These are phyloP conservation scores for Xiphophorus birchmanni DNA, from an alignment of 2,797 vertebrate species.

Conservation along the genomic window DNA sequence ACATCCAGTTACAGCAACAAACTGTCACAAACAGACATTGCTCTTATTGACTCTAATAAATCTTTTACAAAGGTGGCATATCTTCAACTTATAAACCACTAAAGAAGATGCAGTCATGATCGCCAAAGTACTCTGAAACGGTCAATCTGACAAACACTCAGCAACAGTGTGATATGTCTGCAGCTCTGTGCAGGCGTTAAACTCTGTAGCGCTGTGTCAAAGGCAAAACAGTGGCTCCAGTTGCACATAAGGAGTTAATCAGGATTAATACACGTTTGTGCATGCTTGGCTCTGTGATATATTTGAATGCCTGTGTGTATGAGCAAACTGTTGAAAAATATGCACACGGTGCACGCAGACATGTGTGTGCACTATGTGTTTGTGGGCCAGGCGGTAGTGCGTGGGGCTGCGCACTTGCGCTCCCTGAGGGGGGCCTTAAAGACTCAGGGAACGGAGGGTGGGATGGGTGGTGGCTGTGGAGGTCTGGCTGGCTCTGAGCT, in stretches of 20 bases:
- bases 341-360: conserved; percentile 28
- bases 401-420: conserved; percentile 76
- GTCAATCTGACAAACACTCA: conserved; percentile 20
- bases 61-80: background rate
- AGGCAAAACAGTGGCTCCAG: conserved; percentile 68
- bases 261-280: conserved; percentile 56
- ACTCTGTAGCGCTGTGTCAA: conserved; percentile 48
- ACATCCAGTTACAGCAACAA: conserved; percentile 4
- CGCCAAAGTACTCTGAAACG: conserved; percentile 9
- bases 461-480: conserved; percentile 73
- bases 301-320: conserved; percentile 40
- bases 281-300: conserved; percentile 51
- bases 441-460: conserved; percentile 69
- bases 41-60: background rate
- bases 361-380: conserved; percentile 46
- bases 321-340: conserved; percentile 40
- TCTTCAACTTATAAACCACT: conserved; percentile 7
- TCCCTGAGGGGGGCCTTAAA: conserved; percentile 81
- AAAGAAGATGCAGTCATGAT: conserved; percentile 11
- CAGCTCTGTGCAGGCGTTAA: conserved; percentile 38
- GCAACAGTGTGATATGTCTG: conserved; percentile 2
- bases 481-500: conserved; percentile 69
- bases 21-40: background rate
- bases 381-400: conserved; percentile 59
- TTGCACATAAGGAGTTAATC: conserved; percentile 77